Percentiles rank a stretch among this genome's conserved stretches.
phyloP scores from a whole-genome alignment of 2,797 vertebrate genomes.

The Sebastes minor region DNA sequence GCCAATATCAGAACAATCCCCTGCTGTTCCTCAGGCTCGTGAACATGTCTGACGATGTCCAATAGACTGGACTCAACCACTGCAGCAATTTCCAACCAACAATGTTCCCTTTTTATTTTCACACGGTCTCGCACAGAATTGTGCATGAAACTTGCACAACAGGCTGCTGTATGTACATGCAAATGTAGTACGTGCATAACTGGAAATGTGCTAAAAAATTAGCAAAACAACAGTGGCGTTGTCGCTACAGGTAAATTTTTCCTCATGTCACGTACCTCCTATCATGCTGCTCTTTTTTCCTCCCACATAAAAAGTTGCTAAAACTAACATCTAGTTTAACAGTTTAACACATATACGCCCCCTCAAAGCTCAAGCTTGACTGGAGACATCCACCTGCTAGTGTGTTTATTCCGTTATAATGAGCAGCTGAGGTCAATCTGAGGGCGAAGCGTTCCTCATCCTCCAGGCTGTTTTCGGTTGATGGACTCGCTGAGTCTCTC shows the following conservation, averaged over 20 bases:
- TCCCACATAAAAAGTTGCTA: neutral
- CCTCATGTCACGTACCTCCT: neutral
- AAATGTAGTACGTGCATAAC: neutral
- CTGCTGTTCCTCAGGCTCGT: neutral
- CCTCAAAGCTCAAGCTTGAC: neutral
- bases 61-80: neutral
- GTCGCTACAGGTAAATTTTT: neutral
- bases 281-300: neutral
- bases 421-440: constrained; percentile 40
- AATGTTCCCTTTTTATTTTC: neutral
- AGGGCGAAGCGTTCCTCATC: constrained; percentile 28
- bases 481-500: constrained; percentile 29
- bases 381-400: constrained; percentile 12
- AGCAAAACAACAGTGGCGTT: neutral
- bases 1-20: neutral
- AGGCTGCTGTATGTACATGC: neutral
- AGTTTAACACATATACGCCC: neutral
- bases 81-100: neutral
- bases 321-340: neutral
- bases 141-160: neutral
- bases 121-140: neutral
- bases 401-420: constrained; percentile 31
- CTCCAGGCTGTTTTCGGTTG: constrained; percentile 40
- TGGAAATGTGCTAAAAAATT: neutral
- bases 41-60: neutral